Evolutionary conservation across 37 sponge, comb jelly and placozoan genomes (phyloP).

Genomic region (Oopsacas minuta): DNA sequence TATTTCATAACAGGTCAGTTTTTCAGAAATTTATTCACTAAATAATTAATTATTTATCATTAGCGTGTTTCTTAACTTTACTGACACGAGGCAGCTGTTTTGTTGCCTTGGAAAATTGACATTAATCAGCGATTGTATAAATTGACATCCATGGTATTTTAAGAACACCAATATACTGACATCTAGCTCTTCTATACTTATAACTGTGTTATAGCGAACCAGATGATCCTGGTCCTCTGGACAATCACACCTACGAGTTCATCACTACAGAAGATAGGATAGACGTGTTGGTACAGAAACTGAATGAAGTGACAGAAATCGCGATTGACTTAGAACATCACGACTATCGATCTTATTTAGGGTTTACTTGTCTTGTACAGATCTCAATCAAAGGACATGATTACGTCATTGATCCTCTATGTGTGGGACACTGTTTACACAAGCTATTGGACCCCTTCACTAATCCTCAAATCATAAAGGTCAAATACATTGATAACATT

Average conservation of each 20-base stretch:
- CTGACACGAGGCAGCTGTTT: too few relatives aligned
- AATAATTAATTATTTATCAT: too few relatives aligned
- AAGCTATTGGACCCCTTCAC: conserved; percentile 71
- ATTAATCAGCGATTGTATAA: too few relatives aligned
- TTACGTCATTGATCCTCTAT: conserved; percentile 77
- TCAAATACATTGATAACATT: conserved; percentile 23
- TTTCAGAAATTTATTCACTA: too few relatives aligned
- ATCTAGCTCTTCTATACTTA: background rate
- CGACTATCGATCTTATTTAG: conserved; percentile 69
- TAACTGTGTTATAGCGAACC: background rate
- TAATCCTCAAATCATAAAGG: conserved; percentile 84
- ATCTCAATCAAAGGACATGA: conserved; percentile 72
- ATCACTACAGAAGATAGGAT: conserved; percentile 43
- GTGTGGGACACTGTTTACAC: conserved; percentile 53
- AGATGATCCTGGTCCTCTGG: conserved; percentile 30
- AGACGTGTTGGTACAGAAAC: conserved; percentile 29
- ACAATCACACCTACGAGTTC: conserved; percentile 53
- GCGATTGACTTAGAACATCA: conserved; percentile 88
- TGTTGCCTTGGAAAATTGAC: too few relatives aligned
- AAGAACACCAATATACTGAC: background rate
- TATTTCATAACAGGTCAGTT: background rate
- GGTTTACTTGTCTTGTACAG: conserved; percentile 90
- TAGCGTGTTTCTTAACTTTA: too few relatives aligned
- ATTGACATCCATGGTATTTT: too few relatives aligned
- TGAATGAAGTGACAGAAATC: conserved; percentile 47